phyloP scores from a whole-genome alignment of 2,113 vertebrate species.

The Gallinago paraguaiae region DNA sequence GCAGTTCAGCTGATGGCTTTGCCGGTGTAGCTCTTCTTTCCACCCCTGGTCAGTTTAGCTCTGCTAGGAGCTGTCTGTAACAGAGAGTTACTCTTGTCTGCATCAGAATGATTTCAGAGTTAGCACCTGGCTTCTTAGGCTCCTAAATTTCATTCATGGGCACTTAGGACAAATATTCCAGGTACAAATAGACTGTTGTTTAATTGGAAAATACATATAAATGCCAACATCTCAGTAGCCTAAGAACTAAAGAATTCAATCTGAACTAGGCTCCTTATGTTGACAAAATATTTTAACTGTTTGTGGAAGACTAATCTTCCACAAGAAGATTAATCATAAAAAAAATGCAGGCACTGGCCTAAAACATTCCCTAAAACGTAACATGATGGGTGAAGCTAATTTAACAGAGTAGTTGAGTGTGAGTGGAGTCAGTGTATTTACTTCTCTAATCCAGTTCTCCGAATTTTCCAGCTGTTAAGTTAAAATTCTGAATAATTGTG shows the following conservation, averaged over 20 bases:
- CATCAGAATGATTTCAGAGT: neutral
- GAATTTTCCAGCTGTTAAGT: neutral
- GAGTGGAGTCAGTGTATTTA: neutral
- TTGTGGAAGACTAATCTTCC: neutral
- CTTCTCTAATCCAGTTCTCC: neutral
- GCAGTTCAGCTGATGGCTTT: neutral
- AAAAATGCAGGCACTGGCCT: fast-evolving
- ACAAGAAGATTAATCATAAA: neutral
- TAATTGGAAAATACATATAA: neutral
- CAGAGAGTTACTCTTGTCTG: too few relatives aligned
- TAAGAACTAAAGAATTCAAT: neutral
- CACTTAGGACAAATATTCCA: neutral
- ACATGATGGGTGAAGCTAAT: neutral
- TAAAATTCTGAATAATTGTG: neutral
- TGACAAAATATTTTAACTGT: neutral
- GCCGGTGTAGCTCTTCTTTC: neutral
- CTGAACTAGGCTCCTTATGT: neutral
- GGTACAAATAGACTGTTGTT: neutral
- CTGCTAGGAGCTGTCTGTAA: neutral
- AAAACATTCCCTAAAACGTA: neutral
- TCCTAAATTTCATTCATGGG: neutral
- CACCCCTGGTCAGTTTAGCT: neutral
- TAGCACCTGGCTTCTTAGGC: neutral
- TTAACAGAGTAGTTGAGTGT: neutral
- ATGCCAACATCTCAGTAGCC: neutral